These are phyloP conservation scores for Rhaphigaster nebulosa DNA, from an alignment of 2,888 invertebrate species.

Conservation along the genomic window DNA sequence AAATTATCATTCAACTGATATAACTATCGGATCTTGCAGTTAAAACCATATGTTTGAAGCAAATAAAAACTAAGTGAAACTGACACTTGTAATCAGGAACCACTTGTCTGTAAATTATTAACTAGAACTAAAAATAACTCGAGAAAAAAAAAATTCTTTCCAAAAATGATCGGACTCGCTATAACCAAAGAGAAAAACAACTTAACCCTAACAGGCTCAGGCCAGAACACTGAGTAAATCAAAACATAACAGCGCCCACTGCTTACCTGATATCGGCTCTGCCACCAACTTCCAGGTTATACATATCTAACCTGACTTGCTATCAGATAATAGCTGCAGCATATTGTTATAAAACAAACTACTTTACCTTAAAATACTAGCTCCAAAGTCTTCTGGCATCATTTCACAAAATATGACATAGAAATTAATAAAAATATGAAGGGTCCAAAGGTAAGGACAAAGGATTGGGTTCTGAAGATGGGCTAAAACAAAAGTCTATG, in stretches of 20 bases:
- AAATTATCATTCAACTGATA: neutral
- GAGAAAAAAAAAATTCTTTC: neutral
- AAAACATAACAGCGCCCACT: slow-evolving; percentile 52
- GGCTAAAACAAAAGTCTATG: neutral
- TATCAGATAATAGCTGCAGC: neutral
- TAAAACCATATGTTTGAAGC: slow-evolving; percentile 2
- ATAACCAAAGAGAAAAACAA: neutral
- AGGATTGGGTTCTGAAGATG: neutral
- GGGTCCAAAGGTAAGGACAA: neutral
- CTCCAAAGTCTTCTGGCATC: neutral
- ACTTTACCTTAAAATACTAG: neutral
- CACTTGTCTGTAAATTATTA: neutral
- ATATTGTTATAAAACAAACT: neutral
- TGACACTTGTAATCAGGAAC: neutral
- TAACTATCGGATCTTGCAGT: neutral
- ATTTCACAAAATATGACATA: neutral
- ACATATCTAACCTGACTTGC: neutral
- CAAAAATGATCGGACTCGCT: neutral
- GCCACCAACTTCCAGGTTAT: neutral
- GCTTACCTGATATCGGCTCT: slow-evolving; percentile 31
- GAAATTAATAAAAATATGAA: neutral
- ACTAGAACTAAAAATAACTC: neutral
- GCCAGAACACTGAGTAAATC: slow-evolving; percentile 52
- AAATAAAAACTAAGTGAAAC: neutral
- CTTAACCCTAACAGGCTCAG: neutral